Conservation (phyloP, 2,797 vertebrate species). For the Hyperoplus immaculatus region DNA sequence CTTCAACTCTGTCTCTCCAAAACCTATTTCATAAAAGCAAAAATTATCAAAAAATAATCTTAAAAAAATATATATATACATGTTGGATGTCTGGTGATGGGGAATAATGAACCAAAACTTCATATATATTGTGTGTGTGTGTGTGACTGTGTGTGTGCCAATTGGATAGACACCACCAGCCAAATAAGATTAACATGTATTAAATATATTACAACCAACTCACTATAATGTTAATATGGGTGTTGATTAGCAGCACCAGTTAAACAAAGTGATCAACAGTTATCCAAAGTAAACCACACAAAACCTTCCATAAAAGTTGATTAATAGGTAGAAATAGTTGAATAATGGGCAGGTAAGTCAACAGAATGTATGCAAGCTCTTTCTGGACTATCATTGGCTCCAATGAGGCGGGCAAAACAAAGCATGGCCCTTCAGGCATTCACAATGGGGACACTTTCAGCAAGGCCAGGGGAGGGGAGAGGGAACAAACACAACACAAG, state of each 20-base stretch:
- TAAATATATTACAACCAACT: not conserved
- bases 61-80: too few relatives aligned
- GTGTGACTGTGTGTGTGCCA: too few relatives aligned
- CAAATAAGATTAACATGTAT: not conserved
- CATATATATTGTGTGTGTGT: not conserved
- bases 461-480: conserved; percentile 68
- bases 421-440: conserved; percentile 64
- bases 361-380: conserved; percentile 61
- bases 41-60: too few relatives aligned
- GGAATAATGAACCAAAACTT: conserved; percentile 6
- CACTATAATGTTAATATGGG: not conserved
- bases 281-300: not conserved
- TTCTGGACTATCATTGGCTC: conserved; percentile 69
- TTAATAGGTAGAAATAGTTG: conserved; percentile 31
- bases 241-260: not conserved
- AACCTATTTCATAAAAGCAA: too few relatives aligned
- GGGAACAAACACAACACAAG: conserved; percentile 80
- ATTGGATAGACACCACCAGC: not conserved
- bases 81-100: not conserved
- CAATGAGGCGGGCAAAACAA: conserved; percentile 72
- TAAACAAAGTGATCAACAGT: not conserved
- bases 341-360: conserved; percentile 73
- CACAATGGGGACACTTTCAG: conserved; percentile 78
- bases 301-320: conserved; percentile 20
- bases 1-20: too few relatives aligned